A percentile compares a stretch with the other conserved stretches of the same genome.
These are phyloP conservation scores for Pseudochromis fuscus DNA, from an alignment of 2,797 vertebrate species.

Conservation along the genomic window DNA sequence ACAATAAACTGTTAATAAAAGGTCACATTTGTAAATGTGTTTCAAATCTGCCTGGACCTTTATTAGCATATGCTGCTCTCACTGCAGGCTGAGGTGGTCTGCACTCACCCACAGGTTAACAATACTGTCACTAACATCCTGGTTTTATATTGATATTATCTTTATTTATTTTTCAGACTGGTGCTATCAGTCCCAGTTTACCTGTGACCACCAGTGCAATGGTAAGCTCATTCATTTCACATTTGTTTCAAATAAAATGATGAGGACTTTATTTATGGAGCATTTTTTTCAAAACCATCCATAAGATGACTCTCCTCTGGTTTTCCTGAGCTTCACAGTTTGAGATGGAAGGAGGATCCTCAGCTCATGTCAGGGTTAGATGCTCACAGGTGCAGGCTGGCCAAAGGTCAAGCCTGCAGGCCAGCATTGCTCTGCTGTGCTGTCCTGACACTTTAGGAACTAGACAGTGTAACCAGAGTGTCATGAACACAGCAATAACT, in stretches of 20 bases:
- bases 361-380: too few species aligned
- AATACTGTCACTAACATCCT: neutral
- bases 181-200: constrained; percentile 85
- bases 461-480: too few species aligned
- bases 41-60: constrained; percentile 6
- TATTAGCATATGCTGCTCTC: constrained; percentile 24
- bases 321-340: too few species aligned
- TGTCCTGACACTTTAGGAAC: too few species aligned
- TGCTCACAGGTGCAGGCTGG: too few species aligned
- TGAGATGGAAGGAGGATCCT: too few species aligned
- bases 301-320: too few species aligned
- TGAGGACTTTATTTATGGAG: neutral
- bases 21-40: constrained; percentile 52
- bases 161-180: constrained; percentile 74
- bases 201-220: constrained; percentile 76
- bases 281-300: too few species aligned
- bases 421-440: too few species aligned
- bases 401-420: too few species aligned
- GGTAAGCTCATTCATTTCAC: constrained; percentile 63
- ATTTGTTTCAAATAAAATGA: neutral
- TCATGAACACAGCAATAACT: too few species aligned
- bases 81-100: constrained; percentile 15
- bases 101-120: constrained; percentile 31
- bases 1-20: constrained; percentile 45
- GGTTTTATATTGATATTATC: neutral